These are phyloP conservation scores for Chloropsis hardwickii DNA, from an alignment of 2,113 vertebrate species.

Conservation along the genomic window DNA sequence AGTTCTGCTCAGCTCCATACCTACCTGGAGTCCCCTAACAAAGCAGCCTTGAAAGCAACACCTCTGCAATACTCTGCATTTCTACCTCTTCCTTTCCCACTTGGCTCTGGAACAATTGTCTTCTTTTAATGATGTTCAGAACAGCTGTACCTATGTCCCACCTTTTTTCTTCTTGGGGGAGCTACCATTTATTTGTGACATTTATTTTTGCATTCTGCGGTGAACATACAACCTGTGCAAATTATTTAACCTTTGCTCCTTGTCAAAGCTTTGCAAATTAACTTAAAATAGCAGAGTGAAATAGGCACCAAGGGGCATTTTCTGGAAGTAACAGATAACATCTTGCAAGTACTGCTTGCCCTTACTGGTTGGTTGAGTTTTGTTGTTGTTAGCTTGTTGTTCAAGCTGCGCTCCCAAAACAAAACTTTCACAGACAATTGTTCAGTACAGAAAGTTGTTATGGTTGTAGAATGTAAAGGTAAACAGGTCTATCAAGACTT, in stretches of 20 bases:
- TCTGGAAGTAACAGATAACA: conserved; percentile 10
- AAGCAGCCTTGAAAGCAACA: not conserved
- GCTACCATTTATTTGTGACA: not conserved
- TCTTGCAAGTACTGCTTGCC: not conserved
- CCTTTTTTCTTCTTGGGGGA: not conserved
- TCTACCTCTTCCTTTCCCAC: not conserved
- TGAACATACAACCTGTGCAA: not conserved
- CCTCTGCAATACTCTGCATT: not conserved
- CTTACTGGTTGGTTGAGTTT: conserved; percentile 29
- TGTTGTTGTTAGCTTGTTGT: conserved; percentile 9
- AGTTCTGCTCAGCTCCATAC: not conserved
- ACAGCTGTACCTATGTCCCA: not conserved
- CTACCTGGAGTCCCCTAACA: not conserved
- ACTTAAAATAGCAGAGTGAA: conserved; percentile 15
- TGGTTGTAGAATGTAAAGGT: not conserved
- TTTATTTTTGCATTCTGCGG: not conserved
- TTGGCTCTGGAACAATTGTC: not conserved
- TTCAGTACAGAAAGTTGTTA: not conserved
- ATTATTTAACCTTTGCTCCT: conserved; percentile 40
- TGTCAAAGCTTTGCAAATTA: not conserved
- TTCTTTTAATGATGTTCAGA: not conserved
- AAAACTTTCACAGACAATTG: not conserved
- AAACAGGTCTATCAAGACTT: not conserved
- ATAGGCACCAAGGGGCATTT: not conserved
- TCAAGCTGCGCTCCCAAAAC: not conserved